Base-by-base conservation (phyloP, 2,113 vertebrate species). In the Setophaga coronata region DNA sequence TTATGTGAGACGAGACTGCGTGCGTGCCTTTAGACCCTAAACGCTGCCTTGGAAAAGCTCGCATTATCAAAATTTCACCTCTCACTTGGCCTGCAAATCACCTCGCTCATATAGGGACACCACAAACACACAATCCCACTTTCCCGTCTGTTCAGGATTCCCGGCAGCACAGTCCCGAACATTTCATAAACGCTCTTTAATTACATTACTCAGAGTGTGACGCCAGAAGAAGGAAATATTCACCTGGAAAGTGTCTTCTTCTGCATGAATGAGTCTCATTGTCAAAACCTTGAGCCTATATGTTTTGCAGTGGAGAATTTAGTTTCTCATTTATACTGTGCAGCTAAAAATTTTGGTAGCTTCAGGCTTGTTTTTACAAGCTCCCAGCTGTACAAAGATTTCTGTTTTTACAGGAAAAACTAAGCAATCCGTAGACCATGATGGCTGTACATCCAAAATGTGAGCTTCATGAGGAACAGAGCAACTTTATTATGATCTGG, bases 291-390 rank as follows among this genome's bases (percentile, higher is more conserved):
- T 31, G 45, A 91, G 74, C 17, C 0, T 79, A 31, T 77, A 54
- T 70, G 56, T 94, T 95, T 92, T 81, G 53, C 89, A 79, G 57
- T 2, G 31, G 43, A 88, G 79, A 90, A 87, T 84, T 92, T 71
- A 71, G 54, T 88, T 92, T 93, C 74, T 82, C 83, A 0, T 90
- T 95, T 94, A 77, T 60, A 74, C 79, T 56, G 91, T 40, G 66
- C 82, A 90, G 66, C 79, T 86, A 91, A 97, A 95, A 97, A 65
- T 64, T 91, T 71, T 80, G 82, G 82, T 96, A 89, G 87, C 94
- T 96, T 95, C 91, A 48, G 93, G 96, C 91, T 95, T 97, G 93
- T 96, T 97, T 97, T 94, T 26, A 92, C 87, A 96, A 91, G 91
- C 69, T 96, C 92, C 93, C 93, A 93, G 78, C 45, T 6, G 83